These are phyloP conservation scores for Ptychoptera contaminata DNA, from an alignment of 2,888 invertebrate species.

Conservation along the genomic window DNA sequence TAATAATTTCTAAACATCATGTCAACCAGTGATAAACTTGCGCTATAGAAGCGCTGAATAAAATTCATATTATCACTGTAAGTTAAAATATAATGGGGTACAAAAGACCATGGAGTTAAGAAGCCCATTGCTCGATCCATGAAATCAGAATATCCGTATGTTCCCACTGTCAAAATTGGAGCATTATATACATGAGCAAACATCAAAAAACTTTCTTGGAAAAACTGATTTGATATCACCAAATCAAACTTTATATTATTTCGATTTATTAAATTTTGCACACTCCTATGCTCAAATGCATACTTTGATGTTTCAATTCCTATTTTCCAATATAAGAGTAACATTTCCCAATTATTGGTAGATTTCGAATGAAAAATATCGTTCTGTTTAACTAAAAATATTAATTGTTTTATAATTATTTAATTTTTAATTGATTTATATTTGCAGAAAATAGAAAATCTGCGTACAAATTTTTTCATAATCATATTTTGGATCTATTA, in stretches of 20 bases:
- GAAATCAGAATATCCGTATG: constrained; percentile 30
- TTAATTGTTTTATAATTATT: no score
- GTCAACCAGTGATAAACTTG: constrained; percentile 23
- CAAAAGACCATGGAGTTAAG: constrained; percentile 25
- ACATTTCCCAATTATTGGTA: constrained; percentile 23
- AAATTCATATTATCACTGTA: constrained; percentile 30
- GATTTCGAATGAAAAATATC: constrained; percentile 24
- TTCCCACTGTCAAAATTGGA: constrained; percentile 27
- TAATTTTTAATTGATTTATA: not conserved
- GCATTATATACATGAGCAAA: constrained; percentile 30
- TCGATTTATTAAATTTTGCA: constrained; percentile 21
- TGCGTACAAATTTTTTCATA: no score
- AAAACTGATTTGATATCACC: constrained; percentile 30
- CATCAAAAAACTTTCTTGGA: constrained; percentile 31
- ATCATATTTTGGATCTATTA: no score
- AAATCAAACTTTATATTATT: constrained; percentile 28
- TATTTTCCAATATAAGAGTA: constrained; percentile 24
- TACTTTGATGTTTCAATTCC: constrained; percentile 22
- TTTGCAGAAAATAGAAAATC: no score
- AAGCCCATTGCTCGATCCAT: constrained; percentile 30
- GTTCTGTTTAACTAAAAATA: no score
- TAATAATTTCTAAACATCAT: constrained; percentile 22
- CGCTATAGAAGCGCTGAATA: constrained; percentile 25
- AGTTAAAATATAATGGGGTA: constrained; percentile 23
- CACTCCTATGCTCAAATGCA: constrained; percentile 21